Evolutionary conservation across 1,140 invertebrate species (phyloP).

Genomic region (Temnothorax curvispinosus): DNA sequence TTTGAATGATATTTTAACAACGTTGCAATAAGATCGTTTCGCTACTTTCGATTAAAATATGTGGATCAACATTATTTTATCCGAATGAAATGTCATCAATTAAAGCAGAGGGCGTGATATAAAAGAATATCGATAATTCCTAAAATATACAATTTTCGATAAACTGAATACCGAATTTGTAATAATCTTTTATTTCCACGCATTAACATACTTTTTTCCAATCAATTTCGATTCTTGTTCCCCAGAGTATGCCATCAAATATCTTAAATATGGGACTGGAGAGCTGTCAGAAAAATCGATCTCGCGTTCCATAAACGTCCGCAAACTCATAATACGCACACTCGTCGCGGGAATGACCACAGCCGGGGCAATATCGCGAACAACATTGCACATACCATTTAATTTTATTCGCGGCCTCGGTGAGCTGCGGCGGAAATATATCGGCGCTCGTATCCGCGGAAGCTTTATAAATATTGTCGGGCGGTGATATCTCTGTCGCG

Average conservation of each 20-base stretch:
- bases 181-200: background rate
- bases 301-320: slow-evolving; percentile 43
- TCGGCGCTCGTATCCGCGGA: slow-evolving; percentile 44
- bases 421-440: slow-evolving; percentile 32
- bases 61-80: background rate
- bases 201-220: background rate
- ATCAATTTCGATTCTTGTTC: background rate
- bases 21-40: background rate
- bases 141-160: background rate
- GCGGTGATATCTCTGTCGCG: slow-evolving; percentile 62
- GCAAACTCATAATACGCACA: slow-evolving; percentile 43
- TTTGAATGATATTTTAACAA: too few relatives aligned
- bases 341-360: slow-evolving; percentile 50
- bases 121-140: background rate
- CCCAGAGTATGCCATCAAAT: background rate
- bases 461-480: slow-evolving; percentile 73
- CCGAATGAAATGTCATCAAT: background rate
- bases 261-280: slow-evolving; percentile 4
- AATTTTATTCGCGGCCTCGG: slow-evolving; percentile 53
- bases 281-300: slow-evolving; percentile 42
- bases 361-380: slow-evolving; percentile 36
- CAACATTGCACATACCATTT: slow-evolving; percentile 58
- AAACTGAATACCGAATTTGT: background rate
- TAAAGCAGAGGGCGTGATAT: background rate
- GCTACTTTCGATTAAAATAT: background rate